phyloP scores from a whole-genome alignment of 2,113 vertebrate species.

The Epinephelus moara region DNA sequence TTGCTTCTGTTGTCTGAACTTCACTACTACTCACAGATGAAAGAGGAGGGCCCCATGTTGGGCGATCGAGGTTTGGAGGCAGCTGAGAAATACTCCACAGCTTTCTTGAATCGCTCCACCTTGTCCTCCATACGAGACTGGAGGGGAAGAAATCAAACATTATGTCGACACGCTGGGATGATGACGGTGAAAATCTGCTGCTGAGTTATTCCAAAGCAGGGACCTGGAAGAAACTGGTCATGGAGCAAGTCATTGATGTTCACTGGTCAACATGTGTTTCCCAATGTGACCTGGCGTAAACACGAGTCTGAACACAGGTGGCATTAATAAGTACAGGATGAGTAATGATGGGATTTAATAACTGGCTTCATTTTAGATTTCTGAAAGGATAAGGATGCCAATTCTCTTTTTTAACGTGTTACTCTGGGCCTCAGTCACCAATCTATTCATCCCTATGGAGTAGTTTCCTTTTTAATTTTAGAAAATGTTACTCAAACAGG shows the following conservation, averaged over 20 bases:
- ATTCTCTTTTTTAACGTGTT: too few species aligned
- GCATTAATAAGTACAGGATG: background rate
- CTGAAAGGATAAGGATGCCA: too few species aligned
- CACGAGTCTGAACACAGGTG: background rate
- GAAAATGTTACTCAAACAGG: too few species aligned
- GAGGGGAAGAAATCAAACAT: slow-evolving; percentile 25
- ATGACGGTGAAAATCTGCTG: background rate
- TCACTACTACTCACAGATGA: slow-evolving; percentile 88
- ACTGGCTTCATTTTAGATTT: too few species aligned
- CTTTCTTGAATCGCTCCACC: slow-evolving; percentile 93
- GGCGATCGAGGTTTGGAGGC: slow-evolving; percentile 90
- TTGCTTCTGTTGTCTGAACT: background rate
- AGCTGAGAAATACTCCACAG: slow-evolving; percentile 93
- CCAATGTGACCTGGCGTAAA: background rate
- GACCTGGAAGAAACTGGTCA: background rate
- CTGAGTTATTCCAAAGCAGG: background rate
- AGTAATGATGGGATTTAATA: background rate
- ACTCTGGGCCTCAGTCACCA: too few species aligned
- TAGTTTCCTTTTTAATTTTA: too few species aligned
- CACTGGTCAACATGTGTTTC: background rate
- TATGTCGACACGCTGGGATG: background rate
- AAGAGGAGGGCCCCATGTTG: slow-evolving; percentile 87
- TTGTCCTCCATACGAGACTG: slow-evolving; percentile 95
- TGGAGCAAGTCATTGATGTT: background rate
- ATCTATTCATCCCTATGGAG: too few species aligned